Conservation (phyloP, 1,140 invertebrate species). For the Patella vulgata region DNA sequence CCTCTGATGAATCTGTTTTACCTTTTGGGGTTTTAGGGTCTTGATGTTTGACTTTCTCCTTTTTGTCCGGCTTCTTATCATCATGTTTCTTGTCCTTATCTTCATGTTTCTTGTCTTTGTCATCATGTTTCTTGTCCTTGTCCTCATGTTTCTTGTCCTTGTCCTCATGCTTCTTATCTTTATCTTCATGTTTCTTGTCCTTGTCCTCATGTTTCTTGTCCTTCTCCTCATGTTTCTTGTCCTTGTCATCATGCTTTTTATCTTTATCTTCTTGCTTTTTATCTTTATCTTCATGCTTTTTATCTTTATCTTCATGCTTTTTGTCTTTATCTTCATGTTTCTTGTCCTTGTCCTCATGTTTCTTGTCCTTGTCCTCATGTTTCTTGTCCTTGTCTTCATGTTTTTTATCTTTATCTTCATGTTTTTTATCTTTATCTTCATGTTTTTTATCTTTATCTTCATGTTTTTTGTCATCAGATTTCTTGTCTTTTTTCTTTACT, state of each 20-base stretch:
- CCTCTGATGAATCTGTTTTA: neutral
- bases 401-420: too few relatives aligned
- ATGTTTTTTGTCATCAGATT: too few relatives aligned
- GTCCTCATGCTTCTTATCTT: conserved; percentile 38
- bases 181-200: conserved; percentile 18
- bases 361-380: conserved; percentile 12
- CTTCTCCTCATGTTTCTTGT: conserved; percentile 14
- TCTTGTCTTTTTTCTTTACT: conserved; percentile 1
- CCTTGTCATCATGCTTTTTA: conserved; percentile 26
- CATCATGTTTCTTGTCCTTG: conserved; percentile 35
- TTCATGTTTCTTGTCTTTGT: conserved; percentile 25
- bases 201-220: conserved; percentile 14
- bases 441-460: too few relatives aligned
- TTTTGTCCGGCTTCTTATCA: conserved; percentile 3
- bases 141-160: conserved; percentile 19
- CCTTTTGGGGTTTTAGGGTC: neutral
- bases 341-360: conserved; percentile 8
- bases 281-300: conserved; percentile 13
- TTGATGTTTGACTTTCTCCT: too few relatives aligned
- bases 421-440: too few relatives aligned
- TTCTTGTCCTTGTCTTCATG: neutral
- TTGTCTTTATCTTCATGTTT: conserved; percentile 22
- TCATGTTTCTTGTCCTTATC: neutral
- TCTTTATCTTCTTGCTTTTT: conserved; percentile 27
- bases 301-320: conserved; percentile 19